Percentiles rank a stretch among this genome's conserved stretches.
These are phyloP conservation scores for Cecropterus lyciades DNA, from an alignment of 1,140 invertebrate species.

Conservation along the genomic window DNA sequence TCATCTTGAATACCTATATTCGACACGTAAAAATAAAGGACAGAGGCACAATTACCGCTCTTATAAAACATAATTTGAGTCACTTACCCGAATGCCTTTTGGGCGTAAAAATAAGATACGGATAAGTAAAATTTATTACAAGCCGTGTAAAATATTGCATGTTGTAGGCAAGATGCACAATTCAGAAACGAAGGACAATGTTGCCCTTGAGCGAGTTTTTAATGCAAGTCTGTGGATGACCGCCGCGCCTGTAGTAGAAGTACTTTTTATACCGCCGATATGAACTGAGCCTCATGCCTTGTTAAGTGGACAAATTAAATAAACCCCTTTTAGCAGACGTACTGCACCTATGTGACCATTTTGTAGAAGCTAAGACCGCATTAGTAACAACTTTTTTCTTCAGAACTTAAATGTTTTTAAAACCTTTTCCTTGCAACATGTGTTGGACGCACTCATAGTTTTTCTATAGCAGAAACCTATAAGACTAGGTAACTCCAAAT, in stretches of 20 bases:
- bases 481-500: too few species aligned
- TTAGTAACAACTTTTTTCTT: too few species aligned
- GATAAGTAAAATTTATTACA: conserved; percentile 64
- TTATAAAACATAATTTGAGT: conserved; percentile 53
- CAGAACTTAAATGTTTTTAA: too few species aligned
- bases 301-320: conserved; percentile 28
- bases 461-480: too few species aligned
- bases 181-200: conserved; percentile 58
- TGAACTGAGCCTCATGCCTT: conserved; percentile 23
- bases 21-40: conserved; percentile 36
- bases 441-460: too few species aligned
- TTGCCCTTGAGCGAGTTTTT: conserved; percentile 61
- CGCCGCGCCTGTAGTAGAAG: conserved; percentile 26
- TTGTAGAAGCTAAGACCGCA: not conserved
- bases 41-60: conserved; percentile 46
- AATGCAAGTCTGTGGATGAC: conserved; percentile 39
- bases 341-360: not conserved
- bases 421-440: too few species aligned
- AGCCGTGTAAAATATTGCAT: conserved; percentile 63
- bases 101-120: conserved; percentile 58
- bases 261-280: conserved; percentile 30
- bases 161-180: conserved; percentile 59
- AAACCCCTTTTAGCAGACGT: conserved; percentile 3
- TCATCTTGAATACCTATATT: conserved; percentile 5
- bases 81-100: conserved; percentile 49